These are phyloP conservation scores for Gryon sp. DNA, from an alignment of 1,140 invertebrate genomes.

Conservation along the genomic window DNA sequence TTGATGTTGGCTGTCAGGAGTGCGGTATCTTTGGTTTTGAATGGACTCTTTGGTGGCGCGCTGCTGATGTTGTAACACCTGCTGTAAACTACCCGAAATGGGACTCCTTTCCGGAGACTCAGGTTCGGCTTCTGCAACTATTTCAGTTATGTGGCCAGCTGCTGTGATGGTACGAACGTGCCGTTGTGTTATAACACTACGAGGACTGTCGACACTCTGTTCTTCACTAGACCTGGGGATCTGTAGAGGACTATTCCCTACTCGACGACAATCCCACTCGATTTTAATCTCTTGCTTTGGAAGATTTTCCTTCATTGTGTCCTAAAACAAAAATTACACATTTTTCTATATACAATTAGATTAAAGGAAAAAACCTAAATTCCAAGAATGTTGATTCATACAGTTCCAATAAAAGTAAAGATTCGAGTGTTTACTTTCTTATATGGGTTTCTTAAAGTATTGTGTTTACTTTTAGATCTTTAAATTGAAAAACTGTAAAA, in stretches of 20 bases:
- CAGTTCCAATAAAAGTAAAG: slow-evolving; percentile 5
- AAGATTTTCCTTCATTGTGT: slow-evolving; percentile 75
- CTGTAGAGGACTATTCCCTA: slow-evolving; percentile 66
- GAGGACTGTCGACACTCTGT: slow-evolving; percentile 61
- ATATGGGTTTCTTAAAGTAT: slow-evolving; percentile 5
- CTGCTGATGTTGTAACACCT: slow-evolving; percentile 66
- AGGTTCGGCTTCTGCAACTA: slow-evolving; percentile 71
- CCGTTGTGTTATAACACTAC: slow-evolving; percentile 81
- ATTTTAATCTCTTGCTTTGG: slow-evolving; percentile 75
- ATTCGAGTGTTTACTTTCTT: no score
- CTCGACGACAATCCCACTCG: slow-evolving; percentile 74
- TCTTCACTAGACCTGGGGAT: slow-evolving; percentile 57
- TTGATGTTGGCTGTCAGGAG: slow-evolving; percentile 59
- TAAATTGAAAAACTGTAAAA: no score
- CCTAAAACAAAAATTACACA: slow-evolving; percentile 70
- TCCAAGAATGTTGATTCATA: no score
- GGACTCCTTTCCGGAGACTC: slow-evolving; percentile 70
- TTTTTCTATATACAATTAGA: no score
- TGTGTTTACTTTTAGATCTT: neutral
- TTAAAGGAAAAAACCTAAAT: no score
- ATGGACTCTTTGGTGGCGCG: slow-evolving; percentile 49
- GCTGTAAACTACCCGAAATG: slow-evolving; percentile 59
- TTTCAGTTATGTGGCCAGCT: slow-evolving; percentile 81
- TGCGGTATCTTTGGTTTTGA: slow-evolving; percentile 58
- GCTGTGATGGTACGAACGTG: slow-evolving; percentile 82